Conservation (phyloP, 2,797 vertebrate species). For the Sphenodon punctatus region DNA sequence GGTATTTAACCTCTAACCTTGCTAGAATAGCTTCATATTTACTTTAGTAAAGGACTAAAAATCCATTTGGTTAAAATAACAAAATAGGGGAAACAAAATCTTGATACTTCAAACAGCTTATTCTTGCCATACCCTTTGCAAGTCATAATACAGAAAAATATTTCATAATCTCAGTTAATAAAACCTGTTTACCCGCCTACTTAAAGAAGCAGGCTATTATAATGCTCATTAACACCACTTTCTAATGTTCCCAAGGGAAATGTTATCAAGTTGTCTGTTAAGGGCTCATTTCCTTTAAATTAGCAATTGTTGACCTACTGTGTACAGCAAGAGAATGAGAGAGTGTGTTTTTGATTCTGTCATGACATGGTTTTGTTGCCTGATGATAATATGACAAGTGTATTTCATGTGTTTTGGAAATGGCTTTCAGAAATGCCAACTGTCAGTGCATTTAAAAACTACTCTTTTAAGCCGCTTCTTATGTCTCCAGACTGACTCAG, state of each 20-base stretch:
- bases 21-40: conserved; percentile 54
- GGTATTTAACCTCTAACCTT: conserved; percentile 65
- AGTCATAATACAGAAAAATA: conserved; percentile 44
- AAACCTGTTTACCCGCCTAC: conserved; percentile 66
- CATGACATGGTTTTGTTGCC: neutral
- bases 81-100: neutral
- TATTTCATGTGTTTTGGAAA: conserved; percentile 22
- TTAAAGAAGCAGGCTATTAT: conserved; percentile 64
- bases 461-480: conserved; percentile 21
- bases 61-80: conserved; percentile 35
- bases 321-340: neutral
- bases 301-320: conserved; percentile 55
- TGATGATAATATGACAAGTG: neutral
- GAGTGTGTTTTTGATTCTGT: conserved; percentile 1
- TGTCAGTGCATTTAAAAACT: conserved; percentile 23
- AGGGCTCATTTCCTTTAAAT: conserved; percentile 72
- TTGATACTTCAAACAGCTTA: conserved; percentile 39
- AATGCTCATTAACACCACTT: conserved; percentile 69
- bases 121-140: conserved; percentile 28
- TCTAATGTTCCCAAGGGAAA: conserved; percentile 71
- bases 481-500: conserved; percentile 32
- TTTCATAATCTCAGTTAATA: conserved; percentile 65
- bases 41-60: conserved; percentile 45
- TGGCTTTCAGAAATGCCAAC: conserved; percentile 4
- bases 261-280: conserved; percentile 67